Conservation (phyloP, 2,113 vertebrate genomes). For the Nothobranchius furzeri region DNA sequence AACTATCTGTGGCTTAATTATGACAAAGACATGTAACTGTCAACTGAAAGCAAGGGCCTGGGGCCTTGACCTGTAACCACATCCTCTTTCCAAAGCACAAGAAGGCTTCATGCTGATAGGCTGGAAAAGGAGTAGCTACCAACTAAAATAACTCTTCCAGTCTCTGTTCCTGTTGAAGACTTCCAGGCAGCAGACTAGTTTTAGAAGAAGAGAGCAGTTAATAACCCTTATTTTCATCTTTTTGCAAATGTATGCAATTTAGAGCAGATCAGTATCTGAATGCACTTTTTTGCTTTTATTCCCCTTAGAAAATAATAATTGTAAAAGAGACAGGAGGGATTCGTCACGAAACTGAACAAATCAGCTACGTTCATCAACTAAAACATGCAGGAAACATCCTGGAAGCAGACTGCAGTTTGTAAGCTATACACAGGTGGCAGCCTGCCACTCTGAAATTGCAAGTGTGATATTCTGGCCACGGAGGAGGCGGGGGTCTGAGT, state of each 20-base stretch:
- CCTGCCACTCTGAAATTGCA: too few species aligned
- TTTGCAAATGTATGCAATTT: neutral
- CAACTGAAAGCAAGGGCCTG: conserved; percentile 41
- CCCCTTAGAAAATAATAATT: too few species aligned
- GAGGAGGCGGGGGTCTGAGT: too few species aligned
- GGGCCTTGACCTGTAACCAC: conserved; percentile 71
- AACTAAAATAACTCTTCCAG: conserved; percentile 72
- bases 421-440: too few species aligned
- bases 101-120: conserved; percentile 58
- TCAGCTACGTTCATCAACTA: too few species aligned
- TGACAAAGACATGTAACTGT: conserved; percentile 63
- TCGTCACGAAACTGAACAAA: too few species aligned
- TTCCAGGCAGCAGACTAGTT: conserved; percentile 33
- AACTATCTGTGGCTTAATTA: conserved; percentile 33
- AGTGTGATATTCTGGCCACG: too few species aligned
- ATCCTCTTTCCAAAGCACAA: conserved; percentile 74
- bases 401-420: too few species aligned
- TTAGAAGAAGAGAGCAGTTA: neutral
- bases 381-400: too few species aligned
- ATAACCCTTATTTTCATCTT: conserved; percentile 2
- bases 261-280: too few species aligned
- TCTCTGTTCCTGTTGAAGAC: conserved; percentile 68
- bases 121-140: conserved; percentile 65
- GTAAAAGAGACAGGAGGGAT: too few species aligned
- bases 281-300: too few species aligned